These are phyloP conservation scores for Drosophila prosaltans DNA, from an alignment of 1,140 invertebrate species.

Conservation along the genomic window DNA sequence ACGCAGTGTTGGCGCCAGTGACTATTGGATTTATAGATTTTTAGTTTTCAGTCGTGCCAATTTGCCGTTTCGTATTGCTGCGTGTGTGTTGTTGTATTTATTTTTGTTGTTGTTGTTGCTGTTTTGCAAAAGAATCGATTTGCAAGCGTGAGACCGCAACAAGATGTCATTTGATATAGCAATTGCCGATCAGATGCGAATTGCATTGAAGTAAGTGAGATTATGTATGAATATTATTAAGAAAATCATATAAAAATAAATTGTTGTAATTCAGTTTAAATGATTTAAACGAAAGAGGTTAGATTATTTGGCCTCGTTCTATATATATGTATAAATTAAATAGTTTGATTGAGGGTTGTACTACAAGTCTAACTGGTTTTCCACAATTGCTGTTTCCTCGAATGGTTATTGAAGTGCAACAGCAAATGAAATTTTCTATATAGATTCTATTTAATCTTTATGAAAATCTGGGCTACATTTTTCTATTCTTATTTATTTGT, in stretches of 20 bases:
- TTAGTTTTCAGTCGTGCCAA: conserved; percentile 22
- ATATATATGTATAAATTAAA: background rate
- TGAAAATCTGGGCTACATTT: too few relatives aligned
- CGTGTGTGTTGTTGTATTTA: conserved; percentile 38
- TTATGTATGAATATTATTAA: too few relatives aligned
- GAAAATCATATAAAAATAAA: background rate
- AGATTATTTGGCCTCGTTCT: background rate
- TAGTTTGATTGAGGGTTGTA: background rate
- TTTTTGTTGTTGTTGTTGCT: conserved; percentile 20
- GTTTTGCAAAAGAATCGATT: conserved; percentile 48
- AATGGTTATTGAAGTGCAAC: too few relatives aligned
- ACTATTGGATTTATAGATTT: conserved; percentile 35
- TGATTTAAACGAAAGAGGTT: background rate
- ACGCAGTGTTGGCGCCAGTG: conserved; percentile 25
- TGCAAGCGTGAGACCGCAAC: conserved; percentile 39
- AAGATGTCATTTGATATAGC: conserved; percentile 82
- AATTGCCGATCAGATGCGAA: conserved; percentile 79
- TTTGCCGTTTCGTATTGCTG: conserved; percentile 17
- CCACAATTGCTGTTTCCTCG: too few relatives aligned
- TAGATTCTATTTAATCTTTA: too few relatives aligned
- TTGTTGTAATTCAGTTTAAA: background rate
- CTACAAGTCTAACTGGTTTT: background rate
- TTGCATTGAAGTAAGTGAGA: conserved; percentile 73
- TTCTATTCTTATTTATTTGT: too few relatives aligned
- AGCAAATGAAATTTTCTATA: too few relatives aligned